phyloP scores from a whole-genome alignment of 2,888 invertebrate species.

The Melanotus villosus region DNA sequence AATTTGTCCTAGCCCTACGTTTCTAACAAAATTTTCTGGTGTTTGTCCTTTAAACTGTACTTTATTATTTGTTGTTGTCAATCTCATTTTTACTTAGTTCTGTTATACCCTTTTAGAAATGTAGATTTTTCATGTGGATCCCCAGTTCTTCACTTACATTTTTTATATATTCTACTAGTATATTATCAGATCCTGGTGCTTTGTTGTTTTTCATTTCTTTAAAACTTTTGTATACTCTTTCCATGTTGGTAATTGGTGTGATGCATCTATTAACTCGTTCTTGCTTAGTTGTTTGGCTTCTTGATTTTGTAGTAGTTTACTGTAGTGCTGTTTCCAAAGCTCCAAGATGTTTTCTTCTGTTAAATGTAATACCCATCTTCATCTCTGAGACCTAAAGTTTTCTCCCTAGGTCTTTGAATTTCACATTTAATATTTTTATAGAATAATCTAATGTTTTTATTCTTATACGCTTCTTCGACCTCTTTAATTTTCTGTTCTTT shows the following conservation, averaged over 20 bases:
- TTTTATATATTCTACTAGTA: not conserved
- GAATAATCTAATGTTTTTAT: too few relatives aligned
- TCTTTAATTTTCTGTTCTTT: too few relatives aligned
- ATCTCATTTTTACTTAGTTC: not conserved
- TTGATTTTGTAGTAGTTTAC: not conserved
- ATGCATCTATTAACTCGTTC: too few relatives aligned
- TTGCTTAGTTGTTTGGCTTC: not conserved
- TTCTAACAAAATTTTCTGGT: too few relatives aligned
- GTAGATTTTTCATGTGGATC: not conserved
- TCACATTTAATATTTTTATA: too few relatives aligned
- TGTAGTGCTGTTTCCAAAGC: not conserved
- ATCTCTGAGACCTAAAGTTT: too few relatives aligned
- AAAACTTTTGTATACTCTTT: not conserved
- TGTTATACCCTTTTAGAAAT: not conserved
- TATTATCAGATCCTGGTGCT: not conserved
- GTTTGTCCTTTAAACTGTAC: too few relatives aligned
- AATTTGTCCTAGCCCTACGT: not conserved
- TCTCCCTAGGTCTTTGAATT: too few relatives aligned
- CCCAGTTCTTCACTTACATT: not conserved
- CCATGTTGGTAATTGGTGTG: not conserved
- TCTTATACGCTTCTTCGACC: too few relatives aligned
- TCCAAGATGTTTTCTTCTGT: not conserved
- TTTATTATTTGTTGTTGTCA: not conserved
- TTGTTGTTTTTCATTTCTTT: not conserved
- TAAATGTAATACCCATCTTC: not conserved